Conservation (phyloP, 2,113 vertebrate genomes). For the Acanthisitta chloris region DNA sequence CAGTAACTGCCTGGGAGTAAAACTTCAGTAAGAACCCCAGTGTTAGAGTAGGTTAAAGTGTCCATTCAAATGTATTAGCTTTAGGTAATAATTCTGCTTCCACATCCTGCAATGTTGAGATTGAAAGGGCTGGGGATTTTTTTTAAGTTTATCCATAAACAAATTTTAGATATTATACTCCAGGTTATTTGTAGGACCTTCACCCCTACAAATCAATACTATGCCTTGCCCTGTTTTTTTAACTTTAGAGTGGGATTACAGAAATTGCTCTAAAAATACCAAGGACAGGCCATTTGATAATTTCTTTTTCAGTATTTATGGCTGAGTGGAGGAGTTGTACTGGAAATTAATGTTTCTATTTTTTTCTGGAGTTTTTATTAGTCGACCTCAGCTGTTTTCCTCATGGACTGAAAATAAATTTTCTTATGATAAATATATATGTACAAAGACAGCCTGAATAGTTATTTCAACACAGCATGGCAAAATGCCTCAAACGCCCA, state of each 20-base stretch:
- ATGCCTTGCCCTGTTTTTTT: background rate
- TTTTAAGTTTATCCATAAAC: background rate
- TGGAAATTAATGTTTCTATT: background rate
- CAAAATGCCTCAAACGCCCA: constrained; percentile 36
- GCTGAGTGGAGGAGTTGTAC: background rate
- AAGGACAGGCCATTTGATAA: background rate
- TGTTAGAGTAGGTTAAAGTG: background rate
- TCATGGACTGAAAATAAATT: background rate
- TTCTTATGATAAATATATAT: constrained; percentile 14
- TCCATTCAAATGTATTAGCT: background rate
- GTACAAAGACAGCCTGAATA: background rate
- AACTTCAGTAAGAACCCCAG: background rate
- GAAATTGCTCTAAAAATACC: background rate
- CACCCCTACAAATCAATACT: background rate
- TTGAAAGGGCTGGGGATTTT: accelerated
- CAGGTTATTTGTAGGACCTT: background rate
- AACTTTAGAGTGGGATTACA: background rate
- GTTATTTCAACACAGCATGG: constrained; percentile 33
- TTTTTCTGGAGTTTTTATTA: background rate
- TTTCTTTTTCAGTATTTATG: background rate
- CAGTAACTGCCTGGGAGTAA: background rate
- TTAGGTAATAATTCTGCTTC: background rate
- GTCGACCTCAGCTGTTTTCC: constrained; percentile 14
- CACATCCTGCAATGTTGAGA: background rate
- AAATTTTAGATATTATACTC: background rate